phyloP scores from a whole-genome alignment of 2,113 vertebrate genomes.

The Catharus bicknelli region DNA sequence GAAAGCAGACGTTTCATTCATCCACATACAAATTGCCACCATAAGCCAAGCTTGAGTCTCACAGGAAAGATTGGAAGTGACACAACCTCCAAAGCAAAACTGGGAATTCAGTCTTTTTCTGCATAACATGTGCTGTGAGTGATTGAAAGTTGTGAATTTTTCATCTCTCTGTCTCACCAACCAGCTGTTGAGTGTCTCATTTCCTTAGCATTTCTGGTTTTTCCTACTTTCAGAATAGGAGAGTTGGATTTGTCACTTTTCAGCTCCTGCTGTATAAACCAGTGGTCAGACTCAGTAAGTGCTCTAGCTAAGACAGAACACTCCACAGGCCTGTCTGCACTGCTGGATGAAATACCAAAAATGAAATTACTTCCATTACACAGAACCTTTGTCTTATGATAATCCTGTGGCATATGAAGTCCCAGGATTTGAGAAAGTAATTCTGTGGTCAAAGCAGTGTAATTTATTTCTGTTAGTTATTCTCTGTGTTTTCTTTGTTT shows the following conservation, averaged over 20 bases:
- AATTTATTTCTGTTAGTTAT: neutral
- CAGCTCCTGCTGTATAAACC: neutral
- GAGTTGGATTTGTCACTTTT: neutral
- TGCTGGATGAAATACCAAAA: neutral
- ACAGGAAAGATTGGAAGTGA: neutral
- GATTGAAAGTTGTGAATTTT: slow-evolving; percentile 2
- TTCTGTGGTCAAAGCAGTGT: neutral
- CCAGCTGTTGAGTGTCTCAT: neutral
- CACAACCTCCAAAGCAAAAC: neutral
- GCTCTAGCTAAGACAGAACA: neutral
- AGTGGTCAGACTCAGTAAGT: neutral
- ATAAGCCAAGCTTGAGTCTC: neutral
- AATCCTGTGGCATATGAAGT: neutral
- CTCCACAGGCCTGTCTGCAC: neutral
- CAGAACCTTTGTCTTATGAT: neutral
- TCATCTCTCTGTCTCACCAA: neutral
- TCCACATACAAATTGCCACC: neutral
- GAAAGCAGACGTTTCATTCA: neutral
- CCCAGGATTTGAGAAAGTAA: neutral
- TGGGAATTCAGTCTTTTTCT: neutral
- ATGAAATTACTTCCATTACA: neutral
- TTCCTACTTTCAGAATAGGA: neutral
- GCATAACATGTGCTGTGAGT: neutral
- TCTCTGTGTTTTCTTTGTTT: neutral
- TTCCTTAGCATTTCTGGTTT: neutral